Evolutionary conservation across 2,113 vertebrate genomes (phyloP).

Genomic region (Geococcyx californianus): DNA sequence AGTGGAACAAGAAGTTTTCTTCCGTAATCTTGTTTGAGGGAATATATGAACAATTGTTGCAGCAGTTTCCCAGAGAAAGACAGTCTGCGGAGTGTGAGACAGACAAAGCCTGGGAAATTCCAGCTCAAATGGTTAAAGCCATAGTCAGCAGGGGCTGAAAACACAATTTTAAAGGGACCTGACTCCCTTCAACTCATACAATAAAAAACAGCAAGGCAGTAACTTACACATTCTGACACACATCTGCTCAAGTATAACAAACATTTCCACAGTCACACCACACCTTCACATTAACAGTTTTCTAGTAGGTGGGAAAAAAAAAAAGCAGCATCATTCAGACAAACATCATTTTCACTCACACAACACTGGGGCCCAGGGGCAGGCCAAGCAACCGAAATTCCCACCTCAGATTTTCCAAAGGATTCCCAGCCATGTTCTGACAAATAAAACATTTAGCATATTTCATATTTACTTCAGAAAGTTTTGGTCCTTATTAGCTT

Average conservation of each 20-base stretch:
- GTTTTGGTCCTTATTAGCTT: not conserved
- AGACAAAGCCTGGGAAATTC: slow-evolving; percentile 11
- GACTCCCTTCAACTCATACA: not conserved
- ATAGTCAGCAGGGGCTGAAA: not conserved
- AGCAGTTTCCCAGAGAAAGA: not conserved
- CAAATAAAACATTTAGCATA: not conserved
- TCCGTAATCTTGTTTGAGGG: slow-evolving; percentile 18
- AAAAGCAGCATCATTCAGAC: not conserved
- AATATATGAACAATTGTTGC: not conserved
- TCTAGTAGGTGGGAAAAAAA: not conserved
- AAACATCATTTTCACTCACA: not conserved
- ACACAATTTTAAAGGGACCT: not conserved
- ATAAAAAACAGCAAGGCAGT: not conserved
- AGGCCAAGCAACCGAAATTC: not conserved
- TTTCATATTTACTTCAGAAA: not conserved
- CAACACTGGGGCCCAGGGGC: not conserved
- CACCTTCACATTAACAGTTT: not conserved
- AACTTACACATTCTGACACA: not conserved
- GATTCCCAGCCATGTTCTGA: not conserved
- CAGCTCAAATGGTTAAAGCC: not conserved
- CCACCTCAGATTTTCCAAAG: not conserved
- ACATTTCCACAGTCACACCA: not conserved
- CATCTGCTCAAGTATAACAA: not conserved
- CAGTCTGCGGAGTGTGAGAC: not conserved
- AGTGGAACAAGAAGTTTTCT: not conserved